Evolutionary conservation across 37 sponge, comb jelly and placozoan genomes (phyloP), one percentile per base, ranked within the genome.

Genomic region (Chondrosia reniformis): DNA sequence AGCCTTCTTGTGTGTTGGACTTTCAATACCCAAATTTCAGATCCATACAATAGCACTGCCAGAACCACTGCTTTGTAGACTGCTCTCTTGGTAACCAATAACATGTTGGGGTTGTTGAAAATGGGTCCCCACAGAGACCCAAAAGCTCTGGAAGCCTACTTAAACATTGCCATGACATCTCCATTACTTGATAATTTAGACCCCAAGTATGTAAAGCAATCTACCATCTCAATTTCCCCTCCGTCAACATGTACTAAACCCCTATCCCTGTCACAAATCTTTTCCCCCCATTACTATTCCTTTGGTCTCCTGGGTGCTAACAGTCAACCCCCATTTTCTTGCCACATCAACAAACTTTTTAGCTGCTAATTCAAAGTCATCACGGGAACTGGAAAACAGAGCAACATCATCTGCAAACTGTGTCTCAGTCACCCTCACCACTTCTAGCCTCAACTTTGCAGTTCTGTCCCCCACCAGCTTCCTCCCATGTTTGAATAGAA

Each of bases 321-420:
- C 83, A 42, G 63, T 74, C 17, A 82, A 25, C 8, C 65, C 83
- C 83, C 76, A 82, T 32, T 39, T 43, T 0, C 24, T 5, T 42
- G 83, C 83, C 22, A 1, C 52, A 33, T 4, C 24, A 22, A 74
- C 76, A 61, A 82, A 75, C 0, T 0, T 36, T 40, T 17, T 75
- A 33, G 75, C 39, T 4, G 57, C 25, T 2, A 1, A 13, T 66
- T 82, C 83, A 17, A 81, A 52, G n/a, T 3, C 32, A 0, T 0
- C 59, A 2, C 80, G 46, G 5, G 67, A n/a, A 1, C 52, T 63
- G 6, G 81, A 22, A 45, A 72, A 67, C 72, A 67, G 33, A 4
- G 81, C 81, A 25, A 45, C 58, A 82, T 75, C 76, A 62, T 75
- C 76, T 34, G 83, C 83, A 62, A 75, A 82, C 76, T 82, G 63